Percentiles rank a stretch among this genome's conserved stretches.
phyloP scores from a whole-genome alignment of 2,888 invertebrate species.

The Dicranocentrus wangi region DNA sequence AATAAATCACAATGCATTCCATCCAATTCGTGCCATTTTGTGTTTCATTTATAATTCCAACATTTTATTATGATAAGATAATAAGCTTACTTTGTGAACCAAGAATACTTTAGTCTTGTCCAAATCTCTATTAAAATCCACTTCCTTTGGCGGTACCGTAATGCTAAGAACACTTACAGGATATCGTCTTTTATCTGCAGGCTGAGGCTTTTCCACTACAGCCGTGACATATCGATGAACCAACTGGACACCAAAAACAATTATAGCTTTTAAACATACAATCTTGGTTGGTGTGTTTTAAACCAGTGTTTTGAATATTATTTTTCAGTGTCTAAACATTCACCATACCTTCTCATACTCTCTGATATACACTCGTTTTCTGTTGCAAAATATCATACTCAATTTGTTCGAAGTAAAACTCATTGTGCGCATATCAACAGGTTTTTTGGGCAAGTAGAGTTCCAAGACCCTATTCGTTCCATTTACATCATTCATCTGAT shows the following conservation, averaged over 20 bases:
- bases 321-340: not conserved
- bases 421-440: constrained; percentile 70
- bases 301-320: too few relatives aligned
- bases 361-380: constrained; percentile 77
- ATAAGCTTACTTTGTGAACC: constrained; percentile 76
- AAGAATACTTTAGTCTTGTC: constrained; percentile 79
- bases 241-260: constrained; percentile 74
- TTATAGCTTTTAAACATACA: constrained; percentile 26
- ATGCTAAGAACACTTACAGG: constrained; percentile 77
- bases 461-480: constrained; percentile 52
- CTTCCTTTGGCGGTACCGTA: constrained; percentile 75
- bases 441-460: constrained; percentile 66
- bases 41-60: constrained; percentile 14
- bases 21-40: too few relatives aligned
- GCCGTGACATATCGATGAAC: constrained; percentile 75
- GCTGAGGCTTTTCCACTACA: constrained; percentile 74
- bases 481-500: constrained; percentile 27
- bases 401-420: constrained; percentile 73
- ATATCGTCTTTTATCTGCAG: constrained; percentile 74
- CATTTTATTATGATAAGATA: not conserved
- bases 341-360: constrained; percentile 78
- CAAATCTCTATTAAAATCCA: constrained; percentile 80
- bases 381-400: constrained; percentile 77
- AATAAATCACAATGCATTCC: constrained; percentile 8
- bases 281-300: constrained; percentile 3